phyloP scores from a whole-genome alignment of 2,888 invertebrate genomes.

The Ryuthela nishihirai region DNA sequence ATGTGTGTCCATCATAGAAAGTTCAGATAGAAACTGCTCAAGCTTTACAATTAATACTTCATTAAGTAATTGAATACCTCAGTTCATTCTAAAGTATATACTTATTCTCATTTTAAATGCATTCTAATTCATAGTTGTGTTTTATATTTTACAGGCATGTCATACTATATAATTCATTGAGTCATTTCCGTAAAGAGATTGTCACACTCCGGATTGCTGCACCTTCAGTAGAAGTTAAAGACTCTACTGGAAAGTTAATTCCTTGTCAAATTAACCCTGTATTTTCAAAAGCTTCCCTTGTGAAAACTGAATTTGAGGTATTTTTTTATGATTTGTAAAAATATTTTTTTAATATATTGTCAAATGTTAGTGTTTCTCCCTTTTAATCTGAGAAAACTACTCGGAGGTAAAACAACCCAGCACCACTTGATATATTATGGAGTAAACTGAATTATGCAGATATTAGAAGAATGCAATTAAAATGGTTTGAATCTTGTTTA shows the following conservation, averaged over 20 bases:
- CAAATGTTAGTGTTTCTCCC: too few relatives aligned
- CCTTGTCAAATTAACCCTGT: slow-evolving; percentile 61
- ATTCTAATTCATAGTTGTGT: too few relatives aligned
- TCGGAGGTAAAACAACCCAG: too few relatives aligned
- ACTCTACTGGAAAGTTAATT: slow-evolving; percentile 31
- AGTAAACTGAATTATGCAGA: too few relatives aligned
- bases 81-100: neutral
- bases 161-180: slow-evolving; percentile 76
- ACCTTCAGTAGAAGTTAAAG: slow-evolving; percentile 59
- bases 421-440: too few relatives aligned
- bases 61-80: too few relatives aligned
- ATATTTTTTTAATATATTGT: slow-evolving; percentile 10
- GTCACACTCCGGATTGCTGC: slow-evolving; percentile 73
- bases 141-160: slow-evolving; percentile 49
- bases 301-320: slow-evolving; percentile 65
- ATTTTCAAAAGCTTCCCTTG: slow-evolving; percentile 60
- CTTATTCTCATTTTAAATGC: neutral
- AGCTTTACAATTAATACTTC: too few relatives aligned
- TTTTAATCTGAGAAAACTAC: too few relatives aligned
- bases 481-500: neutral
- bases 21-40: too few relatives aligned
- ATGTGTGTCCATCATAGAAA: too few relatives aligned
- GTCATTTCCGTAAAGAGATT: slow-evolving; percentile 68
- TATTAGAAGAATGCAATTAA: too few relatives aligned
- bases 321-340: slow-evolving; percentile 16